Evolutionary conservation across 1,140 invertebrate genomes (phyloP).

Genomic region (Bombus picipes): DNA sequence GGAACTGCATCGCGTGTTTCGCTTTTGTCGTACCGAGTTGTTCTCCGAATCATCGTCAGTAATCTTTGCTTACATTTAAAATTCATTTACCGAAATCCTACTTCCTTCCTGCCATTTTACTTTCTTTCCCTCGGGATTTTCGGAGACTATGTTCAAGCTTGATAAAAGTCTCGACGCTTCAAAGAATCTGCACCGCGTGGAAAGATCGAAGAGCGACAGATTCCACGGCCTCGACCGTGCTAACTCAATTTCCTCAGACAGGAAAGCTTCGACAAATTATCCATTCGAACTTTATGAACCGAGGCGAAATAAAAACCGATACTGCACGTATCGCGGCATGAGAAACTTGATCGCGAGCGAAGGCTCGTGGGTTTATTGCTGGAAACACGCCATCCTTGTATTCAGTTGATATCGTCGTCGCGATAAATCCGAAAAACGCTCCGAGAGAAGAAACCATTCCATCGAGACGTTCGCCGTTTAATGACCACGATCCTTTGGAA

Average conservation of each 20-base stretch:
- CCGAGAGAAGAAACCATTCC: background rate
- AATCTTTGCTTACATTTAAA: background rate
- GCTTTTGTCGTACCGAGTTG: background rate
- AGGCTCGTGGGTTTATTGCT: constrained; percentile 48
- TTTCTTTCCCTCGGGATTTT: background rate
- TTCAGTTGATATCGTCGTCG: constrained; percentile 13
- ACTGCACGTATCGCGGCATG: constrained; percentile 40
- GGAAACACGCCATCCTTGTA: constrained; percentile 6
- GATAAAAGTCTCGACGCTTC: background rate
- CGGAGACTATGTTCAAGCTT: background rate
- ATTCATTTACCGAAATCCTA: background rate
- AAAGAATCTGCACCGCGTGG: background rate
- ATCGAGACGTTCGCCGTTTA: background rate
- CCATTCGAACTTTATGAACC: constrained; percentile 52
- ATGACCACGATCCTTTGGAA: background rate
- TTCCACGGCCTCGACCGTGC: background rate
- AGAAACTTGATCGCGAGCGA: constrained; percentile 13
- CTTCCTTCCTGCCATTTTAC: background rate
- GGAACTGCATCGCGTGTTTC: background rate
- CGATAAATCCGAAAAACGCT: background rate
- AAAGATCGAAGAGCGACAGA: constrained; percentile 13
- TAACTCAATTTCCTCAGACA: constrained; percentile 49
- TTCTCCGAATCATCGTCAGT: background rate
- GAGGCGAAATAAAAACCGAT: constrained; percentile 53
- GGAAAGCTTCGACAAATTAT: constrained; percentile 54